phyloP scores from a whole-genome alignment of 2,888 invertebrate species.

The Scelioninae gen. 1 region DNA sequence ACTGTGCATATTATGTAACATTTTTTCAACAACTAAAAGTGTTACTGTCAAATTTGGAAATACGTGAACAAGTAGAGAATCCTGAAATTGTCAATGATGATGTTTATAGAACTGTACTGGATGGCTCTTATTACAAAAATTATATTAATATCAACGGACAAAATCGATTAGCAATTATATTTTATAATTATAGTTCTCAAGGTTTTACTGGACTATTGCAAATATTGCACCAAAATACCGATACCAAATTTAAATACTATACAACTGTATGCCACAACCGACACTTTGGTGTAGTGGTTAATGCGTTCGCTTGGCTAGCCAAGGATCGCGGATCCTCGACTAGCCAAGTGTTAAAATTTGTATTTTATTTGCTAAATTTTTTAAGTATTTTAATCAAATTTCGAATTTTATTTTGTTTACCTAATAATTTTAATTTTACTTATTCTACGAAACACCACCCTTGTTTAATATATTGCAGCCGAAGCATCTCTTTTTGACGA shows the following conservation, averaged over 20 bases:
- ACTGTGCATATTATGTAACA: constrained; percentile 59
- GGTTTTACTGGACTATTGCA: neutral
- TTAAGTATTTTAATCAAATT: no score
- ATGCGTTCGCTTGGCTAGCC: no score
- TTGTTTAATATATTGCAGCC: no score
- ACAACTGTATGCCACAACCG: neutral
- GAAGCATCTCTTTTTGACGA: no score
- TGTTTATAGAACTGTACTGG: constrained; percentile 58
- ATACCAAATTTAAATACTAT: neutral
- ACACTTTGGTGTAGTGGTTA: no score
- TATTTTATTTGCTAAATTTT: no score
- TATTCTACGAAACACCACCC: no score
- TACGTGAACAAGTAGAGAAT: constrained; percentile 16
- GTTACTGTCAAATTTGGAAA: constrained; percentile 54
- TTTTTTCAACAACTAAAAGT: constrained; percentile 56
- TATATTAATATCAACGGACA: constrained; percentile 53
- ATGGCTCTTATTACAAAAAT: constrained; percentile 67
- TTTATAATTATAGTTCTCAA: constrained; percentile 5
- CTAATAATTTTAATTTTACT: no score
- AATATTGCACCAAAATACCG: neutral
- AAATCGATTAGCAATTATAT: constrained; percentile 68
- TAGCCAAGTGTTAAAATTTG: no score
- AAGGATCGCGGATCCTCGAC: neutral
- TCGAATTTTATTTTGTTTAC: no score
- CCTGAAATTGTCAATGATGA: constrained; percentile 4